These are phyloP conservation scores for Amblyopsis rosae DNA, from an alignment of 2,113 vertebrate species.

Conservation along the genomic window DNA sequence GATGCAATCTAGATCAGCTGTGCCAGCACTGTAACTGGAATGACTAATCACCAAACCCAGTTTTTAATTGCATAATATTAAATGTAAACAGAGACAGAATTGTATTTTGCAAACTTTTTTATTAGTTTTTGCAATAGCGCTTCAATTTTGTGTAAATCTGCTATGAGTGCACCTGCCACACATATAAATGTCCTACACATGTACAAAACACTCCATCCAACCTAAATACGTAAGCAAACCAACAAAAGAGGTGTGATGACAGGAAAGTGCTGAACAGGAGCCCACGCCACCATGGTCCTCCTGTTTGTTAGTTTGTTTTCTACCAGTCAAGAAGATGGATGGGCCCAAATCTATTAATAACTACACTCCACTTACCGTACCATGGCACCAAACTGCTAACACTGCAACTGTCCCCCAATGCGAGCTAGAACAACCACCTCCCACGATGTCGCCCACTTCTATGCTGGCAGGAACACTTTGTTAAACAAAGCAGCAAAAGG, in stretches of 20 bases:
- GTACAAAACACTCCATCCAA: constrained; percentile 35
- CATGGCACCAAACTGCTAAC: constrained; percentile 72
- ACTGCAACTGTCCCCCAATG: constrained; percentile 73
- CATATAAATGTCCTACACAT: constrained; percentile 28
- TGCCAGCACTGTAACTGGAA: no score
- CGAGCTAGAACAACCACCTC: constrained; percentile 72
- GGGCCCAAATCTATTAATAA: constrained; percentile 78
- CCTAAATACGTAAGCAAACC: constrained; percentile 44
- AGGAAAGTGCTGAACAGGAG: constrained; percentile 73
- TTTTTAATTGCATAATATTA: no score
- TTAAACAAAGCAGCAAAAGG: constrained; percentile 47
- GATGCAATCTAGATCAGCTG: no score
- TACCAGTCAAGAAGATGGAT: constrained; percentile 75
- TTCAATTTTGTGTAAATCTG: no score
- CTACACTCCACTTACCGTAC: constrained; percentile 72
- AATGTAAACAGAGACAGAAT: no score
- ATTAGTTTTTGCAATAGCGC: no score
- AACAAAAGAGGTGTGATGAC: constrained; percentile 65
- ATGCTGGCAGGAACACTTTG: constrained; percentile 56
- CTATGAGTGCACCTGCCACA: neutral
- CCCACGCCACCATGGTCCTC: constrained; percentile 67
- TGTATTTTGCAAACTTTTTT: no score
- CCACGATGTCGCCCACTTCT: constrained; percentile 68
- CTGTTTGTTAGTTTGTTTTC: constrained; percentile 50
- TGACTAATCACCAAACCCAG: no score